Evolutionary conservation across 2,888 invertebrate genomes (phyloP), one percentile per base, ranked within the genome.

Genomic region (Dichetophora obliterata): DNA sequence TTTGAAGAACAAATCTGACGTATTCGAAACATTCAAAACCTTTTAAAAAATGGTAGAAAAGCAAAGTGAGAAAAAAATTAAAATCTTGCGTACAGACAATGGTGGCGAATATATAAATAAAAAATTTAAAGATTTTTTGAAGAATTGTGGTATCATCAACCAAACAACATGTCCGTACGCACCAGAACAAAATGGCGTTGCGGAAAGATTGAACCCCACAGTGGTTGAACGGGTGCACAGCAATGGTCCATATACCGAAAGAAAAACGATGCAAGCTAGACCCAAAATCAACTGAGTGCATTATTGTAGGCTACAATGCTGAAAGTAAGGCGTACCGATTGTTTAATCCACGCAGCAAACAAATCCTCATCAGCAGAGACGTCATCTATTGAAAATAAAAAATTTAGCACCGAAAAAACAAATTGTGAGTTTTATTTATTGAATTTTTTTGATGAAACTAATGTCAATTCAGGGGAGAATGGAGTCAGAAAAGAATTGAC

Each of bases 151-250:
- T 9, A 75, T 75, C 27, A 31, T 75, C 14, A 70, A 78, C 57
- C 78, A 79, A 57, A 77, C 69, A 68, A 79, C 79, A 19, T 31
- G 75, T 24, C 73, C 75, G 0, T 79, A 79, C 52, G 77, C 77
- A 19, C 66, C 76, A 1, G 66, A 79, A 50, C 76, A 76, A 59
- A 77, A 77, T 43, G 77, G 78, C 14, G 77, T 79, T 9, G 79
- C 77, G 0, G 80, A 82, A 59, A 69, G 79, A 9, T 50, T 80
- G 3, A 84, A 85, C 43, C 71, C 81, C 11, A 82, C 81, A 0
- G 76, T 83, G 8, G 73, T 82, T 1, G 82, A 83, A 31, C 75
- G 77, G 16, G 79, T 79, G 3, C 77, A 80, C 78, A 31, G 82
- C 79, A 0, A 79, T 80, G 76, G 79, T 77, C 0, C 79, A 81